Base-by-base conservation (phyloP, 1,140 invertebrate genomes). In the Eumeta japonica region DNA sequence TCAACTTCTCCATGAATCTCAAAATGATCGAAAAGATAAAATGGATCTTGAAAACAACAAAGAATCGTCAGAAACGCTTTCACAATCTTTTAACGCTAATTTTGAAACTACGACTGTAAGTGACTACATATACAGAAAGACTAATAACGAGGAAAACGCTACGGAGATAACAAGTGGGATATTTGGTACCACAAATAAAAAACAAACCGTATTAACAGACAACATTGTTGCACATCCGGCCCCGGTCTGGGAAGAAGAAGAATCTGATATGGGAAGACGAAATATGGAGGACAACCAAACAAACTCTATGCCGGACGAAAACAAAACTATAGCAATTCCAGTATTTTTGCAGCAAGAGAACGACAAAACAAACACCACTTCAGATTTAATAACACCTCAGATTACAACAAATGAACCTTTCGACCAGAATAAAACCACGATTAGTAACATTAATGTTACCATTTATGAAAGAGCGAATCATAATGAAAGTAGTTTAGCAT, bases 211-310 rank as follows among this genome's bases (percentile, higher is more conserved):
- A 16, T 15, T 18, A 28, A 10, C 28, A 39, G 14, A 31, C 16
- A 10, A 35, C 19, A 37, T 43, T 2, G 34, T 20, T 28, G 14
- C 35, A 24, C 35, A 39, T 37, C 63, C 70, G 17, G 66, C 66
- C 11, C 66, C 66, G 13, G 68, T 71, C 39, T 73, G 68, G 71
- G 71, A 75, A 43, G 46, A 62, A 28, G 71, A 75, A 43, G 47
- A 64, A 28, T 37, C 49, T 12, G 63, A 66, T 36, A 34, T 35
- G 16, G 53, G 61, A 10, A 57, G 36, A 7, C 20, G 5, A 10
- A 44, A 52, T 34, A 39, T 50, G 15, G 33, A 31, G 3, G 32
- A 47, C 3, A 49, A 46, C 41, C 41, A 55, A 37, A 14, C 34
- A 17, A 40, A 41, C 29, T 41, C 16, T 28, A 43, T 9, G 16